Evolutionary conservation across 2,888 invertebrate genomes (phyloP), one percentile per base, ranked within the genome.

Genomic region (Poecilus cupreus): DNA sequence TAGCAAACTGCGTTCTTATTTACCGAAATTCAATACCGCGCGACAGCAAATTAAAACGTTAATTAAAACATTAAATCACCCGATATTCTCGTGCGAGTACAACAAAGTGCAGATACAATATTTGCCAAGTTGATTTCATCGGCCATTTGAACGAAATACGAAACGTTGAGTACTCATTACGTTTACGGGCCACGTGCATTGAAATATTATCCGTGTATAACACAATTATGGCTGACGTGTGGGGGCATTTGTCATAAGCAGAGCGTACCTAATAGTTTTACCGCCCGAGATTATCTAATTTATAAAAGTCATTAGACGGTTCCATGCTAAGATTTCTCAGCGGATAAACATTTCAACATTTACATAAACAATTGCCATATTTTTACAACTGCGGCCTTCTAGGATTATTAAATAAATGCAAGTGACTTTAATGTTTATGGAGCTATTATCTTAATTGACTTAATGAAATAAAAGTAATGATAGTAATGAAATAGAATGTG

Each of bases 171-270:
- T 10, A 37, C 32, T 20, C 10, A 68, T 37, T 68, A 32, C 64
- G 43, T 32, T 26, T 18, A 37, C 37, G 37, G 37, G 13, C 64
- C 64, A 24, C 26, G 43, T 72, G 39, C 32, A 72, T n/a, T 80
- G 43, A 81, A 81, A 81, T 81, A 81, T 81, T 22, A 75, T 32
- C 81, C 81, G 64, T 75, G 43, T 11, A 75, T 81, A 81, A 81
- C 22, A 81, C 75, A 81, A 81, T 81, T 81, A 81, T 26, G 32
- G 57, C 16, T 60, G 81, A 81, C 64, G 75, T 75, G 75, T 37
- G 43, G 26, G 46, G 6, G 57, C 81, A 60, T 81, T 75, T 75
- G 81, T 81, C 81, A 81, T 81, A 75, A 81, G 32, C 81, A 26
- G 74, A 81, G 75, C 81, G 81, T 81, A 46, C 24, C 60, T 81